A percentile compares a stretch with the other conserved stretches of the same genome.
Conservation (phyloP, 2,888 invertebrate genomes). For the Phengaris arion region DNA sequence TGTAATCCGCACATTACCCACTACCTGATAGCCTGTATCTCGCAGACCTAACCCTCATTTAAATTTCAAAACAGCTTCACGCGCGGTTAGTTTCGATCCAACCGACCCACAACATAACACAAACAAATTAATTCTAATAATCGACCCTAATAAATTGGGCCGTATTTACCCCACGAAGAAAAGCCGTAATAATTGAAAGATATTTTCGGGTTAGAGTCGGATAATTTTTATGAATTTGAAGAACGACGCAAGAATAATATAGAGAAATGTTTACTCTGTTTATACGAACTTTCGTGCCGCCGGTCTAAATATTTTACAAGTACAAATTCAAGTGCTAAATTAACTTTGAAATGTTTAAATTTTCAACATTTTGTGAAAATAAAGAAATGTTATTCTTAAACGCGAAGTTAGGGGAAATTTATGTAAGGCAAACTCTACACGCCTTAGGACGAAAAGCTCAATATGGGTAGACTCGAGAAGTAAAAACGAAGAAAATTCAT, state of each 20-base stretch:
- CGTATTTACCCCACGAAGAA: constrained; percentile 77
- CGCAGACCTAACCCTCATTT: constrained; percentile 71
- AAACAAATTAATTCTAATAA: constrained; percentile 80
- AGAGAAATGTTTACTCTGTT: constrained; percentile 35
- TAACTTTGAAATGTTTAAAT: neutral
- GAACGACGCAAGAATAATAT: constrained; percentile 55
- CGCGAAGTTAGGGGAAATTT: neutral
- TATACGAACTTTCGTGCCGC: constrained; percentile 29
- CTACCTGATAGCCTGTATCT: constrained; percentile 25
- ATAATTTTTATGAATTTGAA: constrained; percentile 68
- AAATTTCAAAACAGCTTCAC: constrained; percentile 75
- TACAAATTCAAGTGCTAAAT: neutral
- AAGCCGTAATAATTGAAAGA: constrained; percentile 76
- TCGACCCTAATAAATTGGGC: constrained; percentile 77
- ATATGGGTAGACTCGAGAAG: neutral
- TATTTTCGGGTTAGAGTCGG: constrained; percentile 71
- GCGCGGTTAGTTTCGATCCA: constrained; percentile 56
- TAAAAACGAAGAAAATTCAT: neutral
- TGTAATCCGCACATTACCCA: constrained; percentile 17
- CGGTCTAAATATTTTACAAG: constrained; percentile 25
- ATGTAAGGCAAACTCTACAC: neutral
- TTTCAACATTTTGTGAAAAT: constrained; percentile 14
- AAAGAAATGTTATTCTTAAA: constrained; percentile 18
- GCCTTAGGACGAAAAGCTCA: neutral
- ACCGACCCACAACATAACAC: constrained; percentile 68